Evolutionary conservation across 2,888 invertebrate species (phyloP).

Genomic region (Octodonta nipae): DNA sequence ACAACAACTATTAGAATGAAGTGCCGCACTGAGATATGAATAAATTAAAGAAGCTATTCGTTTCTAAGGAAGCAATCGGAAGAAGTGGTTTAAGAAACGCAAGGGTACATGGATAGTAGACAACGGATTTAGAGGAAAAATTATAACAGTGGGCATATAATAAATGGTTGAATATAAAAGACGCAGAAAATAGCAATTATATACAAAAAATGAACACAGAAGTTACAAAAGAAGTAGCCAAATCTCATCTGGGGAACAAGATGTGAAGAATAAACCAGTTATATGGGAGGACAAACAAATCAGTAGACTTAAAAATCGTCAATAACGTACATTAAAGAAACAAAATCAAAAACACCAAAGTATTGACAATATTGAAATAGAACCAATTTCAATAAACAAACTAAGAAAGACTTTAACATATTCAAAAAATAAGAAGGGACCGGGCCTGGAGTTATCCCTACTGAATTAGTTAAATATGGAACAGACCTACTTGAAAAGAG

Average conservation of each 20-base stretch:
- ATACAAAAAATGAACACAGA: background rate
- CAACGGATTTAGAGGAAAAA: background rate
- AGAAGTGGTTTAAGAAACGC: background rate
- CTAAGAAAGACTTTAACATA: no score
- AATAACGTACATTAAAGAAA: no score
- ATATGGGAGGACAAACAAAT: no score
- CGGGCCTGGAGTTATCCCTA: constrained; percentile 2
- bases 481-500: background rate
- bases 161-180: constrained; percentile 1
- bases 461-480: constrained; percentile 1
- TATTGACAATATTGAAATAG: background rate
- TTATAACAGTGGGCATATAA: background rate
- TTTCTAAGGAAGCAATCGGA: background rate
- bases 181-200: background rate
- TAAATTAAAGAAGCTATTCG: constrained; percentile 2
- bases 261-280: constrained; percentile 1
- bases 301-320: no score
- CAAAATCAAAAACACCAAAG: background rate
- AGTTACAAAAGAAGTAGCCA: background rate
- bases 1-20: constrained; percentile 1
- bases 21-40: constrained; percentile 3
- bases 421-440: background rate
- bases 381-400: background rate
- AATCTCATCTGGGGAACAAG: background rate
- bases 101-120: constrained; percentile 1